Evolutionary conservation across 2,888 invertebrate species (phyloP).

Genomic region (Cantharis rufa): DNA sequence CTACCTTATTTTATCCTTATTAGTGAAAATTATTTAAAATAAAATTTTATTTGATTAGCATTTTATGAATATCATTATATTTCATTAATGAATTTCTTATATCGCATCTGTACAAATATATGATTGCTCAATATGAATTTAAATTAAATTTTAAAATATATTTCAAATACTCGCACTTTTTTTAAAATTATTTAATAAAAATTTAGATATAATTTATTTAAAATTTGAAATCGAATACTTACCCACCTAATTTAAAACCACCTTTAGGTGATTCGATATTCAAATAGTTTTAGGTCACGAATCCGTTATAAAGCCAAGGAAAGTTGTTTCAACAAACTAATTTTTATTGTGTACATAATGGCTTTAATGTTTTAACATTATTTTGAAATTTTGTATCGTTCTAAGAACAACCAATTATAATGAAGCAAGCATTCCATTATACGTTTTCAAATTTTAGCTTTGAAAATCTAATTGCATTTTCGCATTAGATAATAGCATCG

Average conservation of each 20-base stretch:
- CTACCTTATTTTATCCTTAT: too few species aligned
- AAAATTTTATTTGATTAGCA: too few species aligned
- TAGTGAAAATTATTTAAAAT: too few species aligned
- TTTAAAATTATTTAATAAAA: background rate
- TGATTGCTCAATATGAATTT: background rate
- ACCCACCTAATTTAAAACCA: background rate
- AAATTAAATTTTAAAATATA: background rate
- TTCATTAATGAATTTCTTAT: too few species aligned
- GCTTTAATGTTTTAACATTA: background rate
- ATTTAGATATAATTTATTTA: background rate
- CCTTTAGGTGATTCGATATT: background rate
- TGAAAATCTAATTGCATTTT: background rate
- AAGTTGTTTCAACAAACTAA: background rate
- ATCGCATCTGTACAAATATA: too few species aligned
- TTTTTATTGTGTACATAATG: background rate
- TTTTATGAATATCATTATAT: too few species aligned
- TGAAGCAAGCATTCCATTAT: background rate
- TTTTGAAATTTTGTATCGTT: background rate
- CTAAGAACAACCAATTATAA: background rate
- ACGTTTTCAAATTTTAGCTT: background rate
- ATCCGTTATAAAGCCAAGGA: conserved; percentile 4
- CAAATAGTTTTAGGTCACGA: conserved; percentile 8
- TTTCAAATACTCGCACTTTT: background rate
- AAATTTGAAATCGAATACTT: background rate
- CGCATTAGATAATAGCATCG: background rate